Conservation (phyloP, 2,113 vertebrate species). For the Terrapene triunguis region DNA sequence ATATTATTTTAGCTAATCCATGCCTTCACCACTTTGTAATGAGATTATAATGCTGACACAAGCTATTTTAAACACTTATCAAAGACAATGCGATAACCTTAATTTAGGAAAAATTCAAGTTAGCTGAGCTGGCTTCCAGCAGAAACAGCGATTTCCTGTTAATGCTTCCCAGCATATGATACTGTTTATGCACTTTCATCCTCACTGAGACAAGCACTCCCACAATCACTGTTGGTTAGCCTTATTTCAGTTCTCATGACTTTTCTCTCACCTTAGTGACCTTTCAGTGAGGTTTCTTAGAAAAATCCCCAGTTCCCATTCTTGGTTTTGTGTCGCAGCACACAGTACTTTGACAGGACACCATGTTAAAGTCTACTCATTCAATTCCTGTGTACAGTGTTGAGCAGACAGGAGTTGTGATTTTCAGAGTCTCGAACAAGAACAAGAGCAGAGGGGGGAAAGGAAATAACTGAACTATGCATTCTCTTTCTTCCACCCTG, state of each 20-base stretch:
- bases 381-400: not conserved
- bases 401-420: not conserved
- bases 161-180: not conserved
- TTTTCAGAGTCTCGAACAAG: not conserved
- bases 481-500: not conserved
- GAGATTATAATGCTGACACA: rapidly evolving
- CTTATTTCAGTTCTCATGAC: slow-evolving; percentile 56
- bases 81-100: not conserved
- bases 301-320: slow-evolving; percentile 30
- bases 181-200: not conserved
- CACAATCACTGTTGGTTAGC: not conserved
- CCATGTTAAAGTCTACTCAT: not conserved
- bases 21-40: not conserved
- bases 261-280: slow-evolving; percentile 14
- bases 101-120: not conserved
- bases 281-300: slow-evolving; percentile 20
- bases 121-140: not conserved
- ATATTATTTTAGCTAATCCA: rapidly evolving
- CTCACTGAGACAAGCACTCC: not conserved
- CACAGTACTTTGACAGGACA: not conserved
- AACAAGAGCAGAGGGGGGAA: rapidly evolving
- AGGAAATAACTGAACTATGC: not conserved
- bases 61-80: not conserved
- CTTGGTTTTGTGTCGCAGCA: not conserved
- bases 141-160: slow-evolving; percentile 30